A percentile compares a stretch with the other conserved stretches of the same genome.
Evolutionary conservation across 2,797 vertebrate species (phyloP).

Genomic region (Hypotaenidia okinawae): DNA sequence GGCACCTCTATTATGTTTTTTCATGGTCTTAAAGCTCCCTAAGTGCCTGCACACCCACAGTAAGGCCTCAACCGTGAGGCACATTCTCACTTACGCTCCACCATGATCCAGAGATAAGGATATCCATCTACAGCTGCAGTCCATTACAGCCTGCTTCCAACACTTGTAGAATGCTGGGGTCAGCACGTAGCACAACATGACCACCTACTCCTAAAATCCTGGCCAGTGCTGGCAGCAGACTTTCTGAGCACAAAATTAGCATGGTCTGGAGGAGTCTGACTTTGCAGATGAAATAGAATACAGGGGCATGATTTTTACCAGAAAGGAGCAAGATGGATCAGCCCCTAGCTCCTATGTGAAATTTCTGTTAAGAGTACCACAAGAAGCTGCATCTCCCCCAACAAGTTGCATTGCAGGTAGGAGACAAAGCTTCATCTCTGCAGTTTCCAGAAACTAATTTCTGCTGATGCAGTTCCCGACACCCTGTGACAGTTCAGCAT

Average conservation of each 20-base stretch:
- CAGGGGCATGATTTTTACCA: neutral
- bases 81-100: neutral
- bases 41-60: neutral
- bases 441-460: neutral
- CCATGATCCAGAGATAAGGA: neutral
- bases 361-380: neutral
- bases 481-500: fast-evolving
- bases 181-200: neutral
- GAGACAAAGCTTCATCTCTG: neutral
- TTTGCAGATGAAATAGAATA: neutral
- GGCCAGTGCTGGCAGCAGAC: neutral
- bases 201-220: neutral
- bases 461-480: fast-evolving
- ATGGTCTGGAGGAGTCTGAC: neutral
- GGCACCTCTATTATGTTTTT: neutral
- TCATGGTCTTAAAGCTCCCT: neutral
- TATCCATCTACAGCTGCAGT: neutral
- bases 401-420: neutral
- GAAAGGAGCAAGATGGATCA: neutral
- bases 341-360: fast-evolving
- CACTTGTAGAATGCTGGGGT: neutral
- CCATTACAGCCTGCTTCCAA: neutral
- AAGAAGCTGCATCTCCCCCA: neutral
- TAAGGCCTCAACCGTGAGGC: neutral
- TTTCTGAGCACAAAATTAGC: neutral